Evolutionary conservation across 2,888 invertebrate species (phyloP), one percentile per base, ranked within the genome.

Genomic region (Schizotus pectinicornis): DNA sequence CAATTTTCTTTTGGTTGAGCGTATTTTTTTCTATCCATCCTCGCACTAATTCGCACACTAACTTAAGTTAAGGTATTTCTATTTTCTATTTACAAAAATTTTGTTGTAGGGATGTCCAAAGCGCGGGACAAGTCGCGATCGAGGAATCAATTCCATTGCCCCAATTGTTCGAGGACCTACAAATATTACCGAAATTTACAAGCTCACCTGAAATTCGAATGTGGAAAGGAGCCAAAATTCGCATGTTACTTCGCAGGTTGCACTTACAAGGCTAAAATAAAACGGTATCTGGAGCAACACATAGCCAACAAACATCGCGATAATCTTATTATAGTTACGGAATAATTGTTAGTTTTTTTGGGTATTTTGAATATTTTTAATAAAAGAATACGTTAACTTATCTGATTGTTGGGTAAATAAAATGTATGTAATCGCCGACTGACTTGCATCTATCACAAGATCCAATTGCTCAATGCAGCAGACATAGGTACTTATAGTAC

Each of bases 181-280:
- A 63, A 60, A 41, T 53, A 61, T 13, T 54, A 63, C 31, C 46
- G 55, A n/a, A 60, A 65, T 36, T 65, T 69, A n/a, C 45, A 81
- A 71, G 85, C 85, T 71, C 84, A 85, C 58, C 84, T 84, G 74
- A 85, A 85, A 70, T 79, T 80, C 74, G 89, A 87, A 82, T 90
- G 86, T 81, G 88, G 85, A 68, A 87, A 85, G 81, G 88, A 83
- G 76, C 89, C 84, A 72, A 86, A 83, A 81, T 90, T 86, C 84
- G 85, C 83, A 80, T 90, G 90, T 70, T 87, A 86, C 47, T 41
- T 30, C 31, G 38, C 9, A 9, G 38, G 42, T 3, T 67, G 66
- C 34, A 8, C 47, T 1, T 66, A 64, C 46, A 57, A 52, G 35
- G 52, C 66, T 5, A 67, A 67, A 49, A 56, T 57, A 7, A 68